A percentile compares a stretch with the other conserved stretches of the same genome.
Conservation (phyloP, 1,140 invertebrate species). For the Choristoneura fumiferana region DNA sequence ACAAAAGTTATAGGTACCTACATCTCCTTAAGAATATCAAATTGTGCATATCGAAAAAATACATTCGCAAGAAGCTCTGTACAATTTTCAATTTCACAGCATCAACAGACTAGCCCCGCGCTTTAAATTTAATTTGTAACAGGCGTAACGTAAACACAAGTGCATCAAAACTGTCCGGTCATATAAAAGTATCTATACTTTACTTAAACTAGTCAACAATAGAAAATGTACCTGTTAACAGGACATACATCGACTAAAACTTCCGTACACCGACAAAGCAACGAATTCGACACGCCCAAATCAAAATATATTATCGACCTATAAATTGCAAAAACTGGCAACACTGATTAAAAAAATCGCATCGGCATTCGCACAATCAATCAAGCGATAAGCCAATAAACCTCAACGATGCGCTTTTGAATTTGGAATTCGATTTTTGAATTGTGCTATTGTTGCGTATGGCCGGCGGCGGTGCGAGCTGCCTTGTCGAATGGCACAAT, state of each 20-base stretch:
- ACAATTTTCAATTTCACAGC: constrained; percentile 18
- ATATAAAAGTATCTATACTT: constrained; percentile 35
- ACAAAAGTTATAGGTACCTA: no score
- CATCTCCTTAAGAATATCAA: no score
- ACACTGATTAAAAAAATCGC: constrained; percentile 55
- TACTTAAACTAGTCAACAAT: neutral
- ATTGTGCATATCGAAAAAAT: no score
- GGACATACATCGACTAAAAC: constrained; percentile 41
- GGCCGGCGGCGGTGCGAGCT: constrained; percentile 67
- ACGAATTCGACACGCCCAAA: constrained; percentile 72
- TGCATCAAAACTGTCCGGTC: constrained; percentile 38
- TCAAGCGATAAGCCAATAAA: constrained; percentile 78
- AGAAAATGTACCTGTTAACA: constrained; percentile 54
- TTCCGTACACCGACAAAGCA: constrained; percentile 66
- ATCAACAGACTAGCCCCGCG: constrained; percentile 34
- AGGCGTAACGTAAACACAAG: constrained; percentile 71
- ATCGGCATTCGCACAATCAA: constrained; percentile 72
- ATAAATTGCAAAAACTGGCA: constrained; percentile 49
- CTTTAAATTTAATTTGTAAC: constrained; percentile 34
- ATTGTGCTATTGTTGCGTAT: constrained; percentile 59
- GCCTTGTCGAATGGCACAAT: constrained; percentile 69
- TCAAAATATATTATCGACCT: constrained; percentile 74
- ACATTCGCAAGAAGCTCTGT: neutral
- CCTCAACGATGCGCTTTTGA: constrained; percentile 77
- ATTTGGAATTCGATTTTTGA: constrained; percentile 72